Base-by-base conservation (phyloP, 2,888 invertebrate species). In the Prosapia bicincta region DNA sequence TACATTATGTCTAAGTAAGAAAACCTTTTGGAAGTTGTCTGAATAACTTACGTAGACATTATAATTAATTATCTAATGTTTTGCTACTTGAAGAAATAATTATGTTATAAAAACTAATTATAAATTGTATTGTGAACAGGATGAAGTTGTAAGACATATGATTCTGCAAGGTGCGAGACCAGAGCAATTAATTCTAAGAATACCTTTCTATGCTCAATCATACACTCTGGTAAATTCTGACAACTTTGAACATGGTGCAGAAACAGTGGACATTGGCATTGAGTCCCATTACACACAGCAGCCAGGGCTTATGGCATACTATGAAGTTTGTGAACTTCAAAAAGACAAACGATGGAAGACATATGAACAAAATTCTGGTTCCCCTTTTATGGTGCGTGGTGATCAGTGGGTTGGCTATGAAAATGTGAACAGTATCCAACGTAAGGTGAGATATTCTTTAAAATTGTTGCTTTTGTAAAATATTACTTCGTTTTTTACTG, bases 341-440 rank as follows among this genome's bases (percentile, higher is more conserved):
- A 85, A 89, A 80, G 87, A 88, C 54, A 88, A 88, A 78, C 86
- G 87, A 79, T 90, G 90, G 85, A 79, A 81, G 1, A 86, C 84
- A 70, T 86, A 86, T 20, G 83, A 88, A 13, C 92, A 93, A 81
- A 87, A 87, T 69, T 88, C 88, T 30, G 92, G 92, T 0, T 89
- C 91, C 20, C 90, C 93, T 0, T 92, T 88, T 81, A 85, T 88
- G 69, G 87, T 89, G 0, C 88, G 90, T 9, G 89, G 90, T 6
- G 91, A 93, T 82, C 94, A 94, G 81, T 95, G 94, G 94, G 88
- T 94, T 78, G 91, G 92, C 5, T 95, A 90, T 81, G 95, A 95
- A 78, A 92, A 93, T 80, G 88, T 88, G 0, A 85, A 88, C 20
- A 91, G 91, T 75, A 86, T 93, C 70, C 84, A 86, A 77, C 87